These are phyloP conservation scores for Drosophila punjabiensis DNA, from an alignment of 1,140 invertebrate genomes.

Conservation along the genomic window DNA sequence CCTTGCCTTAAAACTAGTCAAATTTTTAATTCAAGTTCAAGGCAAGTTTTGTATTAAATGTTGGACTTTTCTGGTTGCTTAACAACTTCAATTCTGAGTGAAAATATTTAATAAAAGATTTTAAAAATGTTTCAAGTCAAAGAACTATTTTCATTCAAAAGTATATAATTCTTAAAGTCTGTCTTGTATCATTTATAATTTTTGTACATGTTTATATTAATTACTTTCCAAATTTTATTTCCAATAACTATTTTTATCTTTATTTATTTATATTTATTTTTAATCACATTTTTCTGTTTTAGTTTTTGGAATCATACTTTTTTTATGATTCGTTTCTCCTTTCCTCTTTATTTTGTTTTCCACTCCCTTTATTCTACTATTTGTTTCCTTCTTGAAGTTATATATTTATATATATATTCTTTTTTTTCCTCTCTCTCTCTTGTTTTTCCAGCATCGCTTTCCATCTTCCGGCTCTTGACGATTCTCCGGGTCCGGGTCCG, in stretches of 20 bases:
- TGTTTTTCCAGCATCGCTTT: constrained; percentile 18
- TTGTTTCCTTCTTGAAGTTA: constrained; percentile 6
- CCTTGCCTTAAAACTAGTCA: background rate
- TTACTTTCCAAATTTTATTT: background rate
- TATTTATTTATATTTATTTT: background rate
- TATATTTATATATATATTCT: background rate
- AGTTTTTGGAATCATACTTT: background rate
- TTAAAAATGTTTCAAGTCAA: background rate
- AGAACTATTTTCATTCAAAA: background rate
- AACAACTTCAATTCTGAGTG: background rate
- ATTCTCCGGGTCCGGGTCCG: constrained; percentile 39
- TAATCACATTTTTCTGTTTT: background rate
- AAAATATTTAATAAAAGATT: background rate
- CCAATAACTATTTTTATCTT: background rate
- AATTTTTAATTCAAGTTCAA: background rate
- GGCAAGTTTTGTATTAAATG: background rate
- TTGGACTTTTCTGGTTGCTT: background rate
- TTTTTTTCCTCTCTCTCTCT: background rate
- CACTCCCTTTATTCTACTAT: constrained; percentile 1
- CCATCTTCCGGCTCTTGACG: constrained; percentile 30
- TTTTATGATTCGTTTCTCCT: background rate
- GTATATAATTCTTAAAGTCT: too few relatives aligned
- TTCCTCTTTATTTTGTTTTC: constrained; percentile 6
- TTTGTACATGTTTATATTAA: background rate
- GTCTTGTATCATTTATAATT: background rate